Percentiles rank a stretch among this genome's conserved stretches.
These are phyloP conservation scores for Alethe diademata DNA, from an alignment of 2,113 vertebrate species.

Conservation along the genomic window DNA sequence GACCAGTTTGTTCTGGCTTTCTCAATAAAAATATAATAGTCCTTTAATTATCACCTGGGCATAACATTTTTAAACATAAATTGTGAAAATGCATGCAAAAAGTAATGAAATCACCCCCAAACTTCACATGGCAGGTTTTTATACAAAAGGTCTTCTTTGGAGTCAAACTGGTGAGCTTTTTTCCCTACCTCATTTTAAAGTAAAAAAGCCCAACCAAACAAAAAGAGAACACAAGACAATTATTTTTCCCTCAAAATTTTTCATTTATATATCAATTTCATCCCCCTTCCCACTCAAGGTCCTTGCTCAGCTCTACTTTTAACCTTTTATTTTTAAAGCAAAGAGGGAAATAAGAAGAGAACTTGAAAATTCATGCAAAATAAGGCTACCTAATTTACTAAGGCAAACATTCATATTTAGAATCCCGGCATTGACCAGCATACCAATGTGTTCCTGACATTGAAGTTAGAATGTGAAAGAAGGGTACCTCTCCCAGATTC, in stretches of 20 bases:
- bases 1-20: not conserved
- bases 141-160: not conserved
- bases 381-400: not conserved
- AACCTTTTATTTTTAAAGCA: not conserved
- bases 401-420: not conserved
- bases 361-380: not conserved
- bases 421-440: not conserved
- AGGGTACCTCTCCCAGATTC: not conserved
- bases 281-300: accelerated
- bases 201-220: not conserved
- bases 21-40: not conserved
- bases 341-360: not conserved
- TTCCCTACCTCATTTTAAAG: not conserved
- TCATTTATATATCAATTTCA: not conserved
- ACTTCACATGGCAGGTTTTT: not conserved
- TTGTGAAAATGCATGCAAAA: not conserved
- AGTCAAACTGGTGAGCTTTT: not conserved
- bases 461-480: not conserved
- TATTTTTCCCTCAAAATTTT: not conserved
- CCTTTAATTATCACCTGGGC: not conserved
- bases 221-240: not conserved
- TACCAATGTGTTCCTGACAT: not conserved
- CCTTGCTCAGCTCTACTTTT: not conserved
- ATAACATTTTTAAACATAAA: not conserved
- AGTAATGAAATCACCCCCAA: not conserved